Evolutionary conservation across 2,797 vertebrate species (phyloP).

Genomic region (Todus mexicanus): DNA sequence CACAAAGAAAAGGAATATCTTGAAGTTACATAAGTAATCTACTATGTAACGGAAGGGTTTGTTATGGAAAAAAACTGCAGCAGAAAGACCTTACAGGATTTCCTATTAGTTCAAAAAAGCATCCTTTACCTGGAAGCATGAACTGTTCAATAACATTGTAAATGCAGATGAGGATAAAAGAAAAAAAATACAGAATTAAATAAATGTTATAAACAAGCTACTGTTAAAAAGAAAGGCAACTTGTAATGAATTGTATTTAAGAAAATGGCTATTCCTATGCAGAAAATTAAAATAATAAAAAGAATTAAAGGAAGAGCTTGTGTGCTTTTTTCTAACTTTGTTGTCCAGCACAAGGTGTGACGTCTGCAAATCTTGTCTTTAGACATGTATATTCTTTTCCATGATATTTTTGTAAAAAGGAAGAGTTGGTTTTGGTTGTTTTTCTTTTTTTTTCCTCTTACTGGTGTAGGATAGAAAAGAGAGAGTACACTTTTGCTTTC

Average conservation of each 20-base stretch:
- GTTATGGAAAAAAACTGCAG: not conserved
- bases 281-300: not conserved
- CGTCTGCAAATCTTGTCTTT: not conserved
- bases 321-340: not conserved
- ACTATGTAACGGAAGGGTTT: conserved; percentile 5
- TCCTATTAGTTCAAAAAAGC: not conserved
- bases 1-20: conserved; percentile 4
- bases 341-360: not conserved
- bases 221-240: not conserved
- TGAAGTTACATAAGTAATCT: not conserved
- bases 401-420: not conserved
- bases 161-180: not conserved
- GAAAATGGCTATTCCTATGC: not conserved
- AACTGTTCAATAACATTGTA: not conserved
- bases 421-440: no score
- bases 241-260: not conserved
- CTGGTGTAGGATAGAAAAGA: not conserved
- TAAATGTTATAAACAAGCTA: not conserved
- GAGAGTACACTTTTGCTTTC: not conserved
- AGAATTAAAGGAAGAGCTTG: not conserved
- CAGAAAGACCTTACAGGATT: not conserved
- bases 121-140: not conserved
- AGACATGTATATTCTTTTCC: not conserved
- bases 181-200: not conserved
- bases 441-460: not conserved